Evolutionary conservation across 2,888 invertebrate species (phyloP), one percentile per base, ranked within the genome.

Genomic region (Drosophila pegasa): DNA sequence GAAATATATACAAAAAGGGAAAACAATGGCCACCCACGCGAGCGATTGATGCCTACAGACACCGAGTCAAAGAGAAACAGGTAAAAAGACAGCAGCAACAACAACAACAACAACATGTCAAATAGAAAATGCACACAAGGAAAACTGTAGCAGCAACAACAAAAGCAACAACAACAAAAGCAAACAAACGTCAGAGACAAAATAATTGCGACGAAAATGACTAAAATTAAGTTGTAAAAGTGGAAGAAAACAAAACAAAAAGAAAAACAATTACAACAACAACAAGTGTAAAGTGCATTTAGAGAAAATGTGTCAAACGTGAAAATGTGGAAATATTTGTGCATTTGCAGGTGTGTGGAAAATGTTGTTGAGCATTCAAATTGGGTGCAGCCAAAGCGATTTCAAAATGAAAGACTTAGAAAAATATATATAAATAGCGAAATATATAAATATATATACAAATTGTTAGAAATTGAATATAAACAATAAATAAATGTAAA

Each of bases 161-260:
- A 57, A 55, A 43, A 51, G 61, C 20, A 47, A 35, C 38, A 55
- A 54, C 47, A 56, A 48, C 8, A 60, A 52, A 48, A 54, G 37
- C 61, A 67, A 67, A 45, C 62, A 68, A 55, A 75, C 69, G 60
- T 52, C 75, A 57, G 45, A 75, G 57, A 58, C 82, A 59, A 80
- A 69, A 78, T 66, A 85, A 85, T 79, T 69, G 82, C 62, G 75
- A 60, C 65, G 66, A 66, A 75, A 80, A 75, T 57, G 66, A 75
- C 71, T 66, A 62, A 74, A 77, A 84, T 78, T 84, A 78, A 67
- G 63, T 75, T 80, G 83, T 74, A 74, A 78, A 73, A 80, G 75
- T 63, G 48, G 63, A 47, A 60, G 38, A 41, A 55, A 33, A 29
- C 31, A 14, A 27, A 41, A 43, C 41, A 45, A 75, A 68, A 56